Conservation (phyloP, 2,888 invertebrate species). For the Selenia dentaria region DNA sequence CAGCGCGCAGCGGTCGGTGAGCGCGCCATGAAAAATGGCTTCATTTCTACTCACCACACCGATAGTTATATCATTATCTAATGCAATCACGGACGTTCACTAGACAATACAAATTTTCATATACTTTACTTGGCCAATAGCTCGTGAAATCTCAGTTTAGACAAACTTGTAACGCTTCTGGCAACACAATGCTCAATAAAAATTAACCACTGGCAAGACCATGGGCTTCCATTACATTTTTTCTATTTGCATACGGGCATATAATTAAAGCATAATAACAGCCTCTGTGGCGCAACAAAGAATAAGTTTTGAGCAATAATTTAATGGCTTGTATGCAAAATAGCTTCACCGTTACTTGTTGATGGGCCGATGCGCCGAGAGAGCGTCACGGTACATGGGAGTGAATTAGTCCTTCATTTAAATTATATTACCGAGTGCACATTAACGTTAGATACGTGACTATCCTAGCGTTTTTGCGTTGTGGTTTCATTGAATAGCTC, state of each 20-base stretch:
- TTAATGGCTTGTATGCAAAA: slow-evolving; percentile 84
- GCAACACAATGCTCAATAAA: slow-evolving; percentile 67
- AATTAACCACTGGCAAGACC: slow-evolving; percentile 63
- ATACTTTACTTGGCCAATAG: slow-evolving; percentile 42
- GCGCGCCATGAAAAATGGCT: slow-evolving; percentile 66
- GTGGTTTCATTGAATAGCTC: slow-evolving; percentile 53
- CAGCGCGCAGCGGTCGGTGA: slow-evolving; percentile 30
- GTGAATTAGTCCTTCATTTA: slow-evolving; percentile 81
- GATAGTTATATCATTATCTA: slow-evolving; percentile 23
- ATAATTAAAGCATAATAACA: slow-evolving; percentile 82
- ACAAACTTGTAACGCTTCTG: slow-evolving; percentile 42
- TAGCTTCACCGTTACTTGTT: slow-evolving; percentile 81
- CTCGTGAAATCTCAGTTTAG: slow-evolving; percentile 44
- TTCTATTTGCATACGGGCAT: slow-evolving; percentile 80
- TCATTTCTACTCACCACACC: slow-evolving; percentile 52
- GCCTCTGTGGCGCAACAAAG: slow-evolving; percentile 81
- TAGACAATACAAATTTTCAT: slow-evolving; percentile 29
- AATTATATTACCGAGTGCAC: slow-evolving; percentile 74
- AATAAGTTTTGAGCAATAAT: slow-evolving; percentile 84
- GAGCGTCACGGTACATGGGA: slow-evolving; percentile 79
- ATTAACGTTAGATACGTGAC: slow-evolving; percentile 64
- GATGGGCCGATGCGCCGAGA: slow-evolving; percentile 77
- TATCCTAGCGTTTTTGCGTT: slow-evolving; percentile 57
- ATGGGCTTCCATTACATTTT: slow-evolving; percentile 73
- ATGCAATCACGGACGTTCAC: slow-evolving; percentile 25